Evolutionary conservation across 2,113 vertebrate species (phyloP).

Genomic region (Fukomys damarensis): DNA sequence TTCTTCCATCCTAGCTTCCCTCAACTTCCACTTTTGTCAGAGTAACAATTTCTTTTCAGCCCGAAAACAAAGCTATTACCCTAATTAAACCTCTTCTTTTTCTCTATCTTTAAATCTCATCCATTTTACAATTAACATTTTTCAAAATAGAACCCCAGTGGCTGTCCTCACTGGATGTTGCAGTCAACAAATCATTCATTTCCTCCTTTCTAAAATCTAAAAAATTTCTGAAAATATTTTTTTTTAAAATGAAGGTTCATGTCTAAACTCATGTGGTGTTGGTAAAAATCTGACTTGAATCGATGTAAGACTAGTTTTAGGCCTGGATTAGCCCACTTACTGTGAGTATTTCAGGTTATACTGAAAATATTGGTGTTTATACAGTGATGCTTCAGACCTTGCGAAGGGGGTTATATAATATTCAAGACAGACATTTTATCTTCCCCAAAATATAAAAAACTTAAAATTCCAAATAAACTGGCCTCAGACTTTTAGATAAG

Average conservation of each 20-base stretch:
- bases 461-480: not conserved
- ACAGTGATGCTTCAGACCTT: not conserved
- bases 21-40: not conserved
- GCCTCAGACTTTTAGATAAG: constrained; percentile 23
- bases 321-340: not conserved
- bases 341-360: constrained; percentile 38
- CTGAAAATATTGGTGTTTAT: not conserved
- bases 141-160: constrained; percentile 13
- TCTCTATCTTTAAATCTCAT: constrained; percentile 6
- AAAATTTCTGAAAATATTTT: not conserved
- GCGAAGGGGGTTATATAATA: not conserved
- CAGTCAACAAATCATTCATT: not conserved
- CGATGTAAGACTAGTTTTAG: not conserved
- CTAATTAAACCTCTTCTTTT: constrained; percentile 5
- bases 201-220: not conserved
- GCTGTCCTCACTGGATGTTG: not conserved
- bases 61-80: constrained; percentile 16
- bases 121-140: not conserved
- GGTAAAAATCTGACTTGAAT: constrained; percentile 37
- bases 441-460: not conserved
- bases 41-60: not conserved
- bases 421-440: not conserved
- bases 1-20: not conserved
- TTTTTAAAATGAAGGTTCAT: not conserved
- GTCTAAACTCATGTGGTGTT: constrained; percentile 28